Conservation (phyloP, 2,888 invertebrate species). For the Catonia carolina region DNA sequence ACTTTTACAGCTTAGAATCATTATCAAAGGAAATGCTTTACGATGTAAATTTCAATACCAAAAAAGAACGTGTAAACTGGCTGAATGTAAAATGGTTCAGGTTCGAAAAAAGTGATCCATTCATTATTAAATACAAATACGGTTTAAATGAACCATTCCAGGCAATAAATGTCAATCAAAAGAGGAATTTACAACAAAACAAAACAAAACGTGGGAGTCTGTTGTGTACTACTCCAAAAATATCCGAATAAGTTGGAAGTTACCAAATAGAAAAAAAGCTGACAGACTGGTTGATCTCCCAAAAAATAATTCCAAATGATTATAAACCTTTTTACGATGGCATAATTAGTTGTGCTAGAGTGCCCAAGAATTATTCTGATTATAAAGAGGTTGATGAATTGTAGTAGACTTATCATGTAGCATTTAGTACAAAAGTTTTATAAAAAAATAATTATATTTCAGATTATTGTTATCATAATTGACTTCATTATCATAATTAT, state of each 20-base stretch:
- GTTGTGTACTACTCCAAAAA: not conserved
- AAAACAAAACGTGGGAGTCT: not conserved
- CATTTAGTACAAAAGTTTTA: too few relatives aligned
- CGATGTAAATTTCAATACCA: constrained; percentile 8
- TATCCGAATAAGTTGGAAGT: not conserved
- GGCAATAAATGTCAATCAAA: not conserved
- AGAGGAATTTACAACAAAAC: constrained; percentile 1
- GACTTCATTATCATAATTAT: too few relatives aligned
- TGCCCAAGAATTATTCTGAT: not conserved
- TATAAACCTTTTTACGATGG: not conserved
- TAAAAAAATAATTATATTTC: too few relatives aligned
- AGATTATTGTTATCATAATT: too few relatives aligned
- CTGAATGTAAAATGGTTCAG: too few relatives aligned
- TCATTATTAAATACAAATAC: constrained; percentile 24
- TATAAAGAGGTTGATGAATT: not conserved
- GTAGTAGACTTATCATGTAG: not conserved
- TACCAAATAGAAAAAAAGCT: not conserved
- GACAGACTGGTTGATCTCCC: not conserved
- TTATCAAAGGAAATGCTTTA: not conserved
- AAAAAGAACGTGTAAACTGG: constrained; percentile 25
- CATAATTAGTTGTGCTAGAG: not conserved
- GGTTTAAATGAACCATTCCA: not conserved
- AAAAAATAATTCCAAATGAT: not conserved
- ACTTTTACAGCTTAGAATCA: not conserved
- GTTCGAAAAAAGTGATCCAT: constrained; percentile 24